phyloP scores from a whole-genome alignment of 2,113 vertebrate genomes.

The Boleophthalmus pectinirostris region DNA sequence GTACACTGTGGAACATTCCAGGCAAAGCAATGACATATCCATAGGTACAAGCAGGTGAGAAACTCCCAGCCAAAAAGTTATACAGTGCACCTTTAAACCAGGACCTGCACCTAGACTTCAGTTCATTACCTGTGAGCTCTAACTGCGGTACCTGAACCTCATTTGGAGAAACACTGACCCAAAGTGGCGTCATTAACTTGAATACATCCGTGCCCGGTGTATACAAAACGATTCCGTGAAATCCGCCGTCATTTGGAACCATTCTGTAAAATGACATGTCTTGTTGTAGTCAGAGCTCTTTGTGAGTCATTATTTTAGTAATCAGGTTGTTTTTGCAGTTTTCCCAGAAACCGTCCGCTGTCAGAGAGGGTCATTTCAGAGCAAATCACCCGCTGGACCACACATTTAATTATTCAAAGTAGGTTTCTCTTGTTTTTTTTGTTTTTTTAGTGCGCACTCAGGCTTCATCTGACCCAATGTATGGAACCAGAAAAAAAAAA shows the following conservation, averaged over 20 bases:
- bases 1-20: too few species aligned
- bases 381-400: not conserved
- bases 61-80: too few species aligned
- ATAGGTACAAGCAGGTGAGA: too few species aligned
- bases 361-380: not conserved
- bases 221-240: not conserved
- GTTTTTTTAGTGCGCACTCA: too few species aligned
- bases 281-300: not conserved
- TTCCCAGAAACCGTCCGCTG: not conserved
- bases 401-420: conserved; percentile 1
- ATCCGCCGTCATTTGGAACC: not conserved
- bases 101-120: too few species aligned
- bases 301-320: conserved; percentile 1
- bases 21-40: too few species aligned
- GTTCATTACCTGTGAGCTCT: too few species aligned
- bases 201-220: not conserved
- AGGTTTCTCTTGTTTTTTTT: not conserved
- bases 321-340: conserved; percentile 5
- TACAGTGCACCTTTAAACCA: too few species aligned
- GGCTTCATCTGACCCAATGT: not conserved
- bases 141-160: not conserved
- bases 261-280: not conserved
- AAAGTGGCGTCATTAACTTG: not conserved
- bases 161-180: not conserved
- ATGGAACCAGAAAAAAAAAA: not conserved